These are phyloP conservation scores for Chaetophractus vellerosus DNA, from an alignment of 2,797 vertebrate genomes.

Conservation along the genomic window DNA sequence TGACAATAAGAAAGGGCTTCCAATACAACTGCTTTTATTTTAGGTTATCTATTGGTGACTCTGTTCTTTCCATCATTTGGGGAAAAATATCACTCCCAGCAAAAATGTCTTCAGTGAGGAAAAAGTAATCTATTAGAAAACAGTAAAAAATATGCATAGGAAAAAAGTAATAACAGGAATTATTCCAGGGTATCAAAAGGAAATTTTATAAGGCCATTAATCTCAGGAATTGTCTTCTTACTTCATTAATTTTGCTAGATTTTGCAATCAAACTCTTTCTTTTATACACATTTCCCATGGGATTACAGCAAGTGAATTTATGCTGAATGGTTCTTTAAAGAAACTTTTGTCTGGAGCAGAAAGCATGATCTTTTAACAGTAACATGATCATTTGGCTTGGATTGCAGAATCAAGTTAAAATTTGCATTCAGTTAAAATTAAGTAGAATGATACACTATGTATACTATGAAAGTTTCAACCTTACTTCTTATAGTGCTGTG, in stretches of 20 bases:
- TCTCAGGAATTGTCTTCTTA: background rate
- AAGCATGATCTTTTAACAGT: background rate
- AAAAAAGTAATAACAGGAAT: background rate
- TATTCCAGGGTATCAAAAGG: background rate
- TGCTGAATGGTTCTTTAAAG: background rate
- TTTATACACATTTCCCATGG: background rate
- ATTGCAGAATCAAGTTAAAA: background rate
- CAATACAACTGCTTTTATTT: background rate
- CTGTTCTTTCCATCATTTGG: background rate
- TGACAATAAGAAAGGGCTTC: background rate
- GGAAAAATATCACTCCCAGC: background rate
- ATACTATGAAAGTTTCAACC: slow-evolving; percentile 44
- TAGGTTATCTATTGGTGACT: background rate
- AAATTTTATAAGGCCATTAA: background rate
- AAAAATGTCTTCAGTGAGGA: background rate
- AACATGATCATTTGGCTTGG: background rate
- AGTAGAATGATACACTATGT: background rate
- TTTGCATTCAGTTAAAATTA: slow-evolving; percentile 32
- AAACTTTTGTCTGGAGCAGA: background rate
- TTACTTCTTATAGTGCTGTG: slow-evolving; percentile 23
- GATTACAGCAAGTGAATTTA: background rate
- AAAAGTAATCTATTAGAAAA: background rate
- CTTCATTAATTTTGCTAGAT: background rate
- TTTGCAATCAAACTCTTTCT: background rate
- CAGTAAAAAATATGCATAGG: background rate